Percentiles rank a stretch among this genome's conserved stretches.
Evolutionary conservation across 1,140 invertebrate genomes (phyloP).

Genomic region (Mylabris phalerata): DNA sequence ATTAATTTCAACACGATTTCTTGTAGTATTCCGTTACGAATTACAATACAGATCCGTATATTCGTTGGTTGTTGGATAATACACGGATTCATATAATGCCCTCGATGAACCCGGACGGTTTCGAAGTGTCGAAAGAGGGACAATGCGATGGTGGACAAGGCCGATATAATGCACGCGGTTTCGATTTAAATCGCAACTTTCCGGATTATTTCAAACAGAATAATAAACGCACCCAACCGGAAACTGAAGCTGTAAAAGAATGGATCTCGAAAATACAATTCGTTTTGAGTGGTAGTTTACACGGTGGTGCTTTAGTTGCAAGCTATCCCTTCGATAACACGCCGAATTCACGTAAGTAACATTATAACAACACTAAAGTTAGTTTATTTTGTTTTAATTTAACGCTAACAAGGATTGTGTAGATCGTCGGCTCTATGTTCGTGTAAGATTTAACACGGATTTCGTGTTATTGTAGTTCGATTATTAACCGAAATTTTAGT

Average conservation of each 20-base stretch:
- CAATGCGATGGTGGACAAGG: slow-evolving; percentile 79
- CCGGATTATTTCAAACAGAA: slow-evolving; percentile 89
- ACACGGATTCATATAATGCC: slow-evolving; percentile 89
- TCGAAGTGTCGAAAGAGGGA: slow-evolving; percentile 79
- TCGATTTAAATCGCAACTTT: slow-evolving; percentile 87
- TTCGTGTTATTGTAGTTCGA: not conserved
- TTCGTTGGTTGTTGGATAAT: slow-evolving; percentile 81
- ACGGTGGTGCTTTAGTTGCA: slow-evolving; percentile 86
- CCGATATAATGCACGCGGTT: slow-evolving; percentile 80
- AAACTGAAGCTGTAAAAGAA: slow-evolving; percentile 90
- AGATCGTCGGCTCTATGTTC: slow-evolving; percentile 72
- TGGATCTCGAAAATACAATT: slow-evolving; percentile 91
- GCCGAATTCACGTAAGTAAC: slow-evolving; percentile 76
- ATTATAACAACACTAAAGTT: not conserved
- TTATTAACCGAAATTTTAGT: slow-evolving; percentile 45
- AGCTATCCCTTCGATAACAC: slow-evolving; percentile 92
- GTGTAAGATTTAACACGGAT: slow-evolving; percentile 50
- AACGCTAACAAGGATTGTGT: slow-evolving; percentile 62
- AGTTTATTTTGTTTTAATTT: slow-evolving; percentile 10
- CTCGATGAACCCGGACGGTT: slow-evolving; percentile 89
- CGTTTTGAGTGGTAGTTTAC: slow-evolving; percentile 82
- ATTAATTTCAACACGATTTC: slow-evolving; percentile 10
- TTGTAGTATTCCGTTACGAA: slow-evolving; percentile 72
- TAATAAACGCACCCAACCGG: slow-evolving; percentile 77
- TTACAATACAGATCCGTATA: slow-evolving; percentile 71